Percentiles rank a stretch among this genome's conserved stretches.
phyloP scores from a whole-genome alignment of 2,888 invertebrate genomes.

The Netelia fuscicornis region DNA sequence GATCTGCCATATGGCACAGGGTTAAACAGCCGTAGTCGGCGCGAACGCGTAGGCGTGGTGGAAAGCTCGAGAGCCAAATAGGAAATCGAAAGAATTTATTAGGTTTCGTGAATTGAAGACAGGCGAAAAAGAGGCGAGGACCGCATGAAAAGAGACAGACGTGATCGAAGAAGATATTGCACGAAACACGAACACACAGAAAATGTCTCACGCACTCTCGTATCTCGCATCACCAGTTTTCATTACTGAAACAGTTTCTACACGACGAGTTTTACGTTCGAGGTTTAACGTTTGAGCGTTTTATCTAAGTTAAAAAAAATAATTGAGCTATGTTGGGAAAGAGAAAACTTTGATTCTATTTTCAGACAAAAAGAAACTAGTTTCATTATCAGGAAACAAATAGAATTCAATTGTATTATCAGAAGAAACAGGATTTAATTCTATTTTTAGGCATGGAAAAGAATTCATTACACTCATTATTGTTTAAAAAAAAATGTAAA shows the following conservation, averaged over 20 bases:
- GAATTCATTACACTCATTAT: not conserved
- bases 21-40: slow-evolving; percentile 32
- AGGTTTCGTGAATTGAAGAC: slow-evolving; percentile 29
- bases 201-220: not conserved
- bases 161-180: not conserved
- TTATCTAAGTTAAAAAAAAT: no score
- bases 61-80: slow-evolving; percentile 30
- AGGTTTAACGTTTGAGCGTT: no score
- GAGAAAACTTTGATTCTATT: no score
- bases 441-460: no score
- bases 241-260: not conserved
- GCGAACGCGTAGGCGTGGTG: slow-evolving; percentile 17
- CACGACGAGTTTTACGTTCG: not conserved
- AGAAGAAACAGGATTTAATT: no score
- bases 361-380: no score
- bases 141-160: slow-evolving; percentile 13
- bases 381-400: no score
- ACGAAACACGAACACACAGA: slow-evolving; percentile 1
- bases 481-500: not conserved
- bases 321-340: no score
- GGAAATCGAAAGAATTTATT: slow-evolving; percentile 47
- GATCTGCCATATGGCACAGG: slow-evolving; percentile 47
- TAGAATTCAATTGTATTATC: no score
- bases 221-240: not conserved
- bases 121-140: slow-evolving; percentile 18